Base-by-base conservation (phyloP, 1,140 invertebrate genomes). In the Leptestheria dahalacensis region DNA sequence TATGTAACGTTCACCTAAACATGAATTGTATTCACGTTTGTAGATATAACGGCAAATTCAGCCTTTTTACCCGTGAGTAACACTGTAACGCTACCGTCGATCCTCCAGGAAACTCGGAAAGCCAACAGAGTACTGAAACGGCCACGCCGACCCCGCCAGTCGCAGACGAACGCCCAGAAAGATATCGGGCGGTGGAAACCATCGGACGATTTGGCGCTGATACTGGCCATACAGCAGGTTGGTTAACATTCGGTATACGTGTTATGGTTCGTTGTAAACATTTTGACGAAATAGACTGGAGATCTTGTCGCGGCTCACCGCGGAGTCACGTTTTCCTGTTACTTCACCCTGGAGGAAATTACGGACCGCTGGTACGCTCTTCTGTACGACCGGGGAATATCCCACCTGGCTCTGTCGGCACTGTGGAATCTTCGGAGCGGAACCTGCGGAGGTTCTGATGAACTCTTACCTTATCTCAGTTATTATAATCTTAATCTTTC, bases 131-230 rank as follows among this genome's bases (percentile, higher is more conserved):
- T 57, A 46, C 61, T 62, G 47, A 48, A 64, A 41, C 55, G 66
- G 20, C 59, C 63, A 47, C 47, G 62, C 11, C 33, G 64, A 50
- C 62, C 62, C 24, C 75, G 78, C n/a, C 78, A 80, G 26, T 70
- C 81, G 55, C 79, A 77, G 66, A 78, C 81, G 64, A 69, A 80
- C 57, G 76, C 79, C 10, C 85, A 83, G 15, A 86, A 91, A 76
- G 90, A 94, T 76, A 73, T 96, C 11, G 92, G 92, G 0, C 75
- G 91, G 63, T 99, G 95, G 94, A 97, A 97, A 71, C 91, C 94
- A 15, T 86, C 88, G 28, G 96, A 99, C 78, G 96, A 98, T 75
- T 75, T 97, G 6, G 85, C 89, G 2, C 74, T 99, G 1, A 91
- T 98, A 61, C 84, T 89, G 65, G 91, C 89, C 63, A 88, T 97